Base-by-base conservation (phyloP, 2,113 vertebrate genomes). In the Ivindomyrus marchei region DNA sequence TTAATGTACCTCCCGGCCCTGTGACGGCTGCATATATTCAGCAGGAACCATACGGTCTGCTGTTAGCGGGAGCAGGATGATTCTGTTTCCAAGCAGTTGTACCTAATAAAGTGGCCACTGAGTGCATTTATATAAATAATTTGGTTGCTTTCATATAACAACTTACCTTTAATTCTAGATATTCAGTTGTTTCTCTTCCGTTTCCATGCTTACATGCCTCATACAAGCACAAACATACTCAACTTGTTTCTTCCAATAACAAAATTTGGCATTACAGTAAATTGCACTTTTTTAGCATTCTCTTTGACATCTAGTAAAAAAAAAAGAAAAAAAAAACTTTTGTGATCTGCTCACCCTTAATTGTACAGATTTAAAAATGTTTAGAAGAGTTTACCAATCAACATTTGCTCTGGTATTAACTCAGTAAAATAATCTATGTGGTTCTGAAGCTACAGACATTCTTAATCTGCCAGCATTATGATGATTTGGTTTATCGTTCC, bases 341-440 rank as follows among this genome's bases (percentile, higher is more conserved):
- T 80, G 70, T 77, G 39, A 36, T 80, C 17, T 80, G 74, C 36
- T 80, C 31, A 42, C 74, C 36, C 36, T 80, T 80, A 80, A 80
- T 80, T 80, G 31, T 80, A 80, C 31, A 42, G 74, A 80, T 80
- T 70, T 70, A 42, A 80, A 80, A 80, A 80, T 80, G 74, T 80
- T 80, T 39, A 80, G 74, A 42, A 80, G 36, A 80, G 17, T 80
- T 80, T 80, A 80, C 27, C 36, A 42, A 19, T 39, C 36, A 80
- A 80, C 17, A 80, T 80, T 80, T 80, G 36, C 36, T 80, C 74
- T 39, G 74, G 36, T 80, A 80, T 80, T 80, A 80, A 80, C 74
- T 70, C n/a, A 70, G 62, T 31, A 70, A 70, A 70, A 70, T 70
- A 70, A 70, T 70, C 62, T 70, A 1, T 70, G 62, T 27, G 62